These are phyloP conservation scores for Arenicola marina DNA, from an alignment of 2,888 invertebrate genomes.

Conservation along the genomic window DNA sequence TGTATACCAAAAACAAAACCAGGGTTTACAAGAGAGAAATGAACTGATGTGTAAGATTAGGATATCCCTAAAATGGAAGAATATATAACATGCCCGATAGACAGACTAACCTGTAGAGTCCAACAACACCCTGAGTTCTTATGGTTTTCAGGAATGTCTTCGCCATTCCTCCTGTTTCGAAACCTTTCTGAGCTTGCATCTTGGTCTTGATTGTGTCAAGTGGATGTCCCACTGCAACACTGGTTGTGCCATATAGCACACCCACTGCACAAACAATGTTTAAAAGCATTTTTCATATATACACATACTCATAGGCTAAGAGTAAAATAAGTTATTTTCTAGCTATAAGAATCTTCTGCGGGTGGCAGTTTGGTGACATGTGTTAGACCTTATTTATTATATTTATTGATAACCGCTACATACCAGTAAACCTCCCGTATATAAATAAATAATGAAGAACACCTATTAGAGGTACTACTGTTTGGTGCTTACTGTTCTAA, in stretches of 20 bases:
- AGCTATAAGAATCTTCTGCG: no score
- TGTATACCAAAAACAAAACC: background rate
- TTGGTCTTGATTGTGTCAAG: slow-evolving; percentile 59
- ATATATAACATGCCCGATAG: background rate
- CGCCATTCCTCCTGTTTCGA: slow-evolving; percentile 51
- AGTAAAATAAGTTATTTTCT: no score
- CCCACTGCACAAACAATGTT: slow-evolving; percentile 43
- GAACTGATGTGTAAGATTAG: no score
- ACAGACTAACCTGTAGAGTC: slow-evolving; percentile 51
- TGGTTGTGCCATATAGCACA: slow-evolving; percentile 56
- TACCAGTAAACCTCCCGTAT: no score
- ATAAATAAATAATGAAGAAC: no score
- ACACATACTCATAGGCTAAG: no score
- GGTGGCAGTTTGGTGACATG: no score
- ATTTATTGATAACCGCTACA: background rate
- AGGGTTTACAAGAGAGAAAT: background rate
- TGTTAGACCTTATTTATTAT: no score
- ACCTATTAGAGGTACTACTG: background rate
- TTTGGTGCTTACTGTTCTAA: background rate
- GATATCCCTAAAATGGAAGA: background rate
- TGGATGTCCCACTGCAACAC: slow-evolving; percentile 55
- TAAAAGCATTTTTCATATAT: background rate
- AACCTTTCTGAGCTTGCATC: slow-evolving; percentile 58
- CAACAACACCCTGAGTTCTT: slow-evolving; percentile 49
- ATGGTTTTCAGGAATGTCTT: slow-evolving; percentile 50